Evolutionary conservation across 1,140 invertebrate genomes (phyloP).

Genomic region (Zeugodacus cucurbitae): DNA sequence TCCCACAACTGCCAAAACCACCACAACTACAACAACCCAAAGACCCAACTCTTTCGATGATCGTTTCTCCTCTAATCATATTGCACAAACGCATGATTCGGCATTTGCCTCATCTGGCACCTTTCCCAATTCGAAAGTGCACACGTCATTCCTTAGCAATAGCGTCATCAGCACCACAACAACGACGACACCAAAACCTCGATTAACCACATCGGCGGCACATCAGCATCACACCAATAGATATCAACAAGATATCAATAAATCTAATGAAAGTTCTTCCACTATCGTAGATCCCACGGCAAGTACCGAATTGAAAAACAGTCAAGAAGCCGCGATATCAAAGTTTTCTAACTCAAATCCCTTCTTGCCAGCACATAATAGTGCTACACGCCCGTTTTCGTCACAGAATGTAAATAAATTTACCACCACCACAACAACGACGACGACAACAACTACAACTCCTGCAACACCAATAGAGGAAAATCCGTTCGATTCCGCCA

Average conservation of each 20-base stretch:
- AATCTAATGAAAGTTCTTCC: constrained; percentile 41
- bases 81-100: constrained; percentile 52
- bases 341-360: constrained; percentile 41
- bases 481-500: constrained; percentile 60
- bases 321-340: constrained; percentile 5
- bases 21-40: constrained; percentile 3
- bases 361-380: constrained; percentile 39
- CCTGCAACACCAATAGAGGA: constrained; percentile 45
- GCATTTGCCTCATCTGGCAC: constrained; percentile 45
- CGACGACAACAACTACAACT: constrained; percentile 44
- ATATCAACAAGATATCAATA: neutral
- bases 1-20: constrained; percentile 43
- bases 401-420: neutral
- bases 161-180: constrained; percentile 20
- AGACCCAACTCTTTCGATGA: neutral
- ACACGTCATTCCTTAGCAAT: constrained; percentile 38
- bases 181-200: constrained; percentile 40
- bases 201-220: neutral
- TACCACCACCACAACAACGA: constrained; percentile 40
- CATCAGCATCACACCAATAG: neutral
- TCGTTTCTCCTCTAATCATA: constrained; percentile 20
- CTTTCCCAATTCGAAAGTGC: constrained; percentile 39
- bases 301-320: neutral
- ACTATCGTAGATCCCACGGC: constrained; percentile 49
- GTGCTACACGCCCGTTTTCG: neutral